phyloP scores from a whole-genome alignment of 1,140 invertebrate genomes.

The Tetramorium parvispinum region DNA sequence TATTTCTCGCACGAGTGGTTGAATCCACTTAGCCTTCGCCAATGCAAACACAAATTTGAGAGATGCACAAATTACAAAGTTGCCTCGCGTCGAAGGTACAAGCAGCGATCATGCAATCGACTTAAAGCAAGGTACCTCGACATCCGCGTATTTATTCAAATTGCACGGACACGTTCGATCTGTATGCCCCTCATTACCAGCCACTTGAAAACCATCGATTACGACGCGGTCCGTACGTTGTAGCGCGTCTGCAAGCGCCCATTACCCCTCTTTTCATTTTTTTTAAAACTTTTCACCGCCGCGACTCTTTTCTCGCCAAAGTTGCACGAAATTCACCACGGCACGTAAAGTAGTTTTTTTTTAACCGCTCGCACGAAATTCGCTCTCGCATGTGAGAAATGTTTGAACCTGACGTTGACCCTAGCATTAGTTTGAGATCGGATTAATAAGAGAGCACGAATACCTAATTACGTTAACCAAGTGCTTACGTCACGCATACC shows the following conservation, averaged over 20 bases:
- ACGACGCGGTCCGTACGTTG: conserved; percentile 38
- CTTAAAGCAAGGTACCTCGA: conserved; percentile 14
- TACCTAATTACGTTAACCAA: conserved; percentile 47
- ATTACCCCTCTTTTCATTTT: conserved; percentile 32
- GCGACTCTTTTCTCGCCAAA: conserved; percentile 25
- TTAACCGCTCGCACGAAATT: conserved; percentile 27
- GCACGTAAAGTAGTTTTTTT: conserved; percentile 51
- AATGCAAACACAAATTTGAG: conserved; percentile 27
- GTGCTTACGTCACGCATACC: conserved; percentile 11
- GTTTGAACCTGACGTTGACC: conserved; percentile 22
- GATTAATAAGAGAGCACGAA: conserved; percentile 45
- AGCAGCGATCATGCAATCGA: conserved; percentile 54
- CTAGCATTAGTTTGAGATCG: conserved; percentile 24
- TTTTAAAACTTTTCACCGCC: conserved; percentile 42
- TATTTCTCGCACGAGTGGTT: not conserved
- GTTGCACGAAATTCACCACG: conserved; percentile 33
- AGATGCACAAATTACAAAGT: conserved; percentile 25
- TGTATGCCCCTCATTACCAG: conserved; percentile 55
- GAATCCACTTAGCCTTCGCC: conserved; percentile 21
- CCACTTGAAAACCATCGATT: conserved; percentile 56
- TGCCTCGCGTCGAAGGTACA: not conserved
- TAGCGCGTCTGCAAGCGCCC: conserved; percentile 10
- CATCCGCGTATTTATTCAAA: conserved; percentile 67
- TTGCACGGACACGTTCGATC: conserved; percentile 48
- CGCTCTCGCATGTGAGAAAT: conserved; percentile 31